Evolutionary conservation across 2,797 vertebrate genomes (phyloP), one percentile per base, ranked within the genome.

Genomic region (Crenuchus spilurus): DNA sequence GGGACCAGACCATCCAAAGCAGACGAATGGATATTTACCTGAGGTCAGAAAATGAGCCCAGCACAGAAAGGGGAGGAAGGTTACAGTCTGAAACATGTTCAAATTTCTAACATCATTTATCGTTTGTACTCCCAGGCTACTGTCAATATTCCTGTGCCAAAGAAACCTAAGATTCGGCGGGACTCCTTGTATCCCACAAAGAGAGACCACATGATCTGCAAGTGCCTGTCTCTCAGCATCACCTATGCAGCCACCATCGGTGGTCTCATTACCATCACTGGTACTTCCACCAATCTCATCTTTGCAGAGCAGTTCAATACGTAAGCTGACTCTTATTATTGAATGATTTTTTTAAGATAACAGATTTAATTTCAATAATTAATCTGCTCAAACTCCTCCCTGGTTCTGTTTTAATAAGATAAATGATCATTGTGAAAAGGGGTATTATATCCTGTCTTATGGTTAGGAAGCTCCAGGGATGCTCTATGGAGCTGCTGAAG

Each of bases 241-340:
- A 97, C 97, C 2, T 99, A 99, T 0, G 96, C 97, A 0, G 96
- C 97, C 0, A 99, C 97, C 55, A 98, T 99, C 0, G 97, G 97
- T 0, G 97, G 97, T 4, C 93, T 99, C 77, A 98, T 95, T 87
- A 99, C 97, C 84, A 97, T 98, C 89, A 99, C 97, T 0, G 97
- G 97, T 48, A 99, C 97, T 1, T 99, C 97, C 6, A 99, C 96
- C 84, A 99, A 96, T 88, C 96, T 99, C 81, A 99, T 99, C 75
- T 99, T 99, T 76, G 90, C 98, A 0, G 97, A 99, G 74, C 96
- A 99, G 87, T 99, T 99, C 86, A 98, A 98, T 92, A 98, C 90
- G 97, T 99, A 88, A 20, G 88, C 75, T 0, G 7, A 39, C 18
- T 24, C 6, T 39, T 44, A 6, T 44, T 14, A 37, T 2, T 18